Conservation (phyloP, 2,113 vertebrate species). For the Abramis brama region DNA sequence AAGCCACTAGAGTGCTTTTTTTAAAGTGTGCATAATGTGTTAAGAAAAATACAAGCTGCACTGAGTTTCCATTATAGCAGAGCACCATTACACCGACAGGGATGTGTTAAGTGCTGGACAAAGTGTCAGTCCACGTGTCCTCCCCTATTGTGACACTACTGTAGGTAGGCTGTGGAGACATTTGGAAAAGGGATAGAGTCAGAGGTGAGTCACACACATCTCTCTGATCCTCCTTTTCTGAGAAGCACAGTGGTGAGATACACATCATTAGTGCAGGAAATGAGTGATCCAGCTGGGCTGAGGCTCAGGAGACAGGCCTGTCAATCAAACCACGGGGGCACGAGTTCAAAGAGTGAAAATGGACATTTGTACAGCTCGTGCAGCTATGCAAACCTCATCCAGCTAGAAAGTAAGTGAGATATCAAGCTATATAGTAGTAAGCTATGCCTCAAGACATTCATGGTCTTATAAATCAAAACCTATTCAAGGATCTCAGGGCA, state of each 20-base stretch:
- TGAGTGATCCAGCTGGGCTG: conserved; percentile 33
- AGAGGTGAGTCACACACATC: conserved; percentile 42
- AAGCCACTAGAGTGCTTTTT: too few species aligned
- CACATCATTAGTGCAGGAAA: conserved; percentile 35
- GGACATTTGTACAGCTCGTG: not conserved
- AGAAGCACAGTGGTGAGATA: conserved; percentile 23
- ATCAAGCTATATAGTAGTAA: not conserved
- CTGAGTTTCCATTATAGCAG: not conserved
- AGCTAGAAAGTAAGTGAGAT: not conserved
- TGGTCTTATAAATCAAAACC: not conserved
- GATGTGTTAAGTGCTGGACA: not conserved
- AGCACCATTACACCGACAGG: not conserved
- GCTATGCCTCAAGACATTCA: not conserved
- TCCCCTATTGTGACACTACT: conserved; percentile 48
- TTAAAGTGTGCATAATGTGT: too few species aligned
- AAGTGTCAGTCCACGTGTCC: not conserved
- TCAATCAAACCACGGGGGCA: conserved; percentile 27
- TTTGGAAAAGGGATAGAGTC: conserved; percentile 27
- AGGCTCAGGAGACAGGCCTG: not conserved
- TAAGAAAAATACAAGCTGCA: not conserved
- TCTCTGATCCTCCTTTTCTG: conserved; percentile 47
- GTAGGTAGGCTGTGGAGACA: not conserved
- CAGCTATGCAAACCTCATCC: not conserved
- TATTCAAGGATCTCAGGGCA: not conserved
- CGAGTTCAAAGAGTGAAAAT: not conserved